Conservation (phyloP, 2,888 invertebrate species). For the Eustalomyia histrio region DNA sequence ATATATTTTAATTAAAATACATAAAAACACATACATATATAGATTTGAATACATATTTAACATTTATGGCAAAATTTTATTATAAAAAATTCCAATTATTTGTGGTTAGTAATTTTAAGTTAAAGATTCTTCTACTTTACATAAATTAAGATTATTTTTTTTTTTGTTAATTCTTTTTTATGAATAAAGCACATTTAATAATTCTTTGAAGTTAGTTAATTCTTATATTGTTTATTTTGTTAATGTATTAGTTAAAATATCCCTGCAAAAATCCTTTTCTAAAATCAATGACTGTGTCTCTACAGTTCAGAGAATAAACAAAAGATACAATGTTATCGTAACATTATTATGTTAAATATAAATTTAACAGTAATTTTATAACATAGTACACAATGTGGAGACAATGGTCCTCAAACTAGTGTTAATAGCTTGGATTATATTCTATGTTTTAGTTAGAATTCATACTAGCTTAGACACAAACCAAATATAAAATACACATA, state of each 20-base stretch:
- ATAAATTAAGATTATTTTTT: not conserved
- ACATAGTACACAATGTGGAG: not conserved
- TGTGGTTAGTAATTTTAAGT: not conserved
- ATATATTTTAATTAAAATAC: slow-evolving; percentile 3
- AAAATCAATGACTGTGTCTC: not conserved
- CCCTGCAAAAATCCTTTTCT: slow-evolving; percentile 56
- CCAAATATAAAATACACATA: slow-evolving; percentile 7
- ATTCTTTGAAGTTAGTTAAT: slow-evolving; percentile 31
- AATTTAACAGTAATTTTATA: not conserved
- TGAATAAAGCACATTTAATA: slow-evolving; percentile 57
- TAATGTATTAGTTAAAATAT: slow-evolving; percentile 17
- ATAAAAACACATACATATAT: not conserved
- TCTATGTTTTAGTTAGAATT: slow-evolving; percentile 39
- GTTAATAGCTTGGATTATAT: not conserved
- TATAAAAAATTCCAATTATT: not conserved
- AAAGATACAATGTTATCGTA: slow-evolving; percentile 10
- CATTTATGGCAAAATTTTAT: slow-evolving; percentile 31
- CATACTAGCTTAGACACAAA: slow-evolving; percentile 12
- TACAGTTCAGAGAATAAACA: not conserved
- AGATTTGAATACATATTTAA: slow-evolving; percentile 27
- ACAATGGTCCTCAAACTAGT: slow-evolving; percentile 38
- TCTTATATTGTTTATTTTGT: not conserved
- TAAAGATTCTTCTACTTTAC: not conserved
- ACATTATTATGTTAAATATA: not conserved
- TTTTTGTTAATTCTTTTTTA: not conserved